Conservation (phyloP, 2,113 vertebrate genomes). For the Shinisaurus crocodilurus region DNA sequence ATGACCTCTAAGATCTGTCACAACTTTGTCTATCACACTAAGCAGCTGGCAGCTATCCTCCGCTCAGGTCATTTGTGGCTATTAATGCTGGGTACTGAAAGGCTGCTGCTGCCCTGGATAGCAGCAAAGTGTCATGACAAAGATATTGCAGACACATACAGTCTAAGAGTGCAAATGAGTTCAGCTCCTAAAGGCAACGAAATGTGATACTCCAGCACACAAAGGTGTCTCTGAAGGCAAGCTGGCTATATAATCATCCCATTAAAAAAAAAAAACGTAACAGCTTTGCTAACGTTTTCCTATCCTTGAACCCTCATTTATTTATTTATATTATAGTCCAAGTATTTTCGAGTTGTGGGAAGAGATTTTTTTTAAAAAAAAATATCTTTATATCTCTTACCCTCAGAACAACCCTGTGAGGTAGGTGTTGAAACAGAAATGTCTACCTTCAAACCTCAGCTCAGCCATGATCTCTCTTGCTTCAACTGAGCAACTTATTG, state of each 20-base stretch:
- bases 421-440: neutral
- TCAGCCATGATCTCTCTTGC: neutral
- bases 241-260: neutral
- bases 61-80: neutral
- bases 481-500: neutral
- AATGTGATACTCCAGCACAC: neutral
- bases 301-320: neutral
- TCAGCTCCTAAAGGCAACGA: slow-evolving; percentile 9
- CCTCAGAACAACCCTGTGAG: neutral
- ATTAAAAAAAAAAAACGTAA: neutral
- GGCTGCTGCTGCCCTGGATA: neutral
- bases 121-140: slow-evolving; percentile 4
- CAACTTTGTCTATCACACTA: neutral
- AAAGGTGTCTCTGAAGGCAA: neutral
- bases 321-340: neutral
- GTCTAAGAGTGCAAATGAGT: neutral
- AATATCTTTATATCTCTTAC: neutral
- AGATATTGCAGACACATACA: neutral
- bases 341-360: neutral
- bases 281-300: neutral
- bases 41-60: neutral
- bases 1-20: slow-evolving; percentile 3
- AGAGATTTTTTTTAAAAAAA: neutral
- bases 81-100: neutral
- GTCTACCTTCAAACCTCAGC: neutral